A percentile compares a stretch with the other conserved stretches of the same genome.
Evolutionary conservation across 2,113 vertebrate genomes (phyloP).

Genomic region (Dasyurus viverrinus): DNA sequence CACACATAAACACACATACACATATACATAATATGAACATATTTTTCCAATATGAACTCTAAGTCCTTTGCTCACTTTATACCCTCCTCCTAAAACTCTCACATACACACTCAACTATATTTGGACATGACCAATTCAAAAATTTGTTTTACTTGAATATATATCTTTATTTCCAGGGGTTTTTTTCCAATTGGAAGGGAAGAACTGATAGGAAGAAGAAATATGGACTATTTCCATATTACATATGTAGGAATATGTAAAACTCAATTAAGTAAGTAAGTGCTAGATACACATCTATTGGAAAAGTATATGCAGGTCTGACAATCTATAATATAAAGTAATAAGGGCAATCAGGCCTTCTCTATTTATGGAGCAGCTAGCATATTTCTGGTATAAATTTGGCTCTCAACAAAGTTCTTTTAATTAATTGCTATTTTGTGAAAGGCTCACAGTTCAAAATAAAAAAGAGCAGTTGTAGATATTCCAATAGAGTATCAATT

Average conservation of each 20-base stretch:
- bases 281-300: neutral
- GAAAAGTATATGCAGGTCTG: neutral
- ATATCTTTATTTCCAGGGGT: neutral
- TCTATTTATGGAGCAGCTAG: neutral
- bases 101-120: neutral
- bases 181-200: neutral
- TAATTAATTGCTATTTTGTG: neutral
- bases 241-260: neutral
- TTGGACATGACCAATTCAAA: neutral
- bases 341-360: neutral
- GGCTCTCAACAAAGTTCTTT: neutral
- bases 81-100: too few relatives aligned
- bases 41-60: too few relatives aligned
- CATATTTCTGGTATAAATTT: neutral
- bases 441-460: neutral
- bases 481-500: neutral
- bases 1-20: too few relatives aligned
- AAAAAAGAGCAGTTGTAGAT: neutral
- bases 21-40: too few relatives aligned
- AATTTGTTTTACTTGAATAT: neutral
- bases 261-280: too few relatives aligned
- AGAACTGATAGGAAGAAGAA: neutral
- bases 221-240: neutral
- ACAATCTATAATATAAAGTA: neutral
- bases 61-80: too few relatives aligned